These are phyloP conservation scores for Coelopa pilipes DNA, from an alignment of 2,888 invertebrate genomes.

Conservation along the genomic window DNA sequence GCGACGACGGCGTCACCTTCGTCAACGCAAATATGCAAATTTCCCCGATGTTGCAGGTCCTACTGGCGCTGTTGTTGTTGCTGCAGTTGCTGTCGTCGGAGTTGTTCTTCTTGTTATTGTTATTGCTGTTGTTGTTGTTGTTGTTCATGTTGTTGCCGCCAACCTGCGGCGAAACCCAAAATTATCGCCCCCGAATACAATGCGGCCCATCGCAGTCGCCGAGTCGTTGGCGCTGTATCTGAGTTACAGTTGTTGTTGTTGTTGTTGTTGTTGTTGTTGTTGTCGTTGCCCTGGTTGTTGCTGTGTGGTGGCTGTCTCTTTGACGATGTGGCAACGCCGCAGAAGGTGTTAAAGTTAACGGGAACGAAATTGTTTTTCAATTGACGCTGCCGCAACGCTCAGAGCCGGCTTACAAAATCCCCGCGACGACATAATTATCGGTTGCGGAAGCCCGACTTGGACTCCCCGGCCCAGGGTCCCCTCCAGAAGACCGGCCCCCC, in stretches of 20 bases:
- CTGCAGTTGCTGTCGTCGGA: conserved; percentile 13
- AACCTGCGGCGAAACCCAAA: conserved; percentile 24
- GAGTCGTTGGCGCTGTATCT: neutral
- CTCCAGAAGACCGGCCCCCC: no score
- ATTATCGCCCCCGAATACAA: conserved; percentile 27
- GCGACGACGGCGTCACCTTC: conserved; percentile 16
- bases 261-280: neutral
- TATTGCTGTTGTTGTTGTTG: no score
- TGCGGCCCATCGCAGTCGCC: neutral
- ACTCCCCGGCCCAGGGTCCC: no score
- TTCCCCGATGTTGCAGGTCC: neutral
- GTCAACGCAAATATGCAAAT: conserved; percentile 21
- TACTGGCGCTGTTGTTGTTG: conserved; percentile 40
- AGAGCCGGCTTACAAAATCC: conserved; percentile 28
- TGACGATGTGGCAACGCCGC: no score
- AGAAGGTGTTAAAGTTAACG: conserved; percentile 38
- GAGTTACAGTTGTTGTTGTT: no score
- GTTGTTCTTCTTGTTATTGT: no score
- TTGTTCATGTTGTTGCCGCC: neutral
- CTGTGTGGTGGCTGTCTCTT: conserved; percentile 9
- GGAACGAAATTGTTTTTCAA: conserved; percentile 38
- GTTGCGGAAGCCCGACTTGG: neutral
- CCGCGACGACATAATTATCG: conserved; percentile 25
- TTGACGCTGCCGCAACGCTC: conserved; percentile 34
- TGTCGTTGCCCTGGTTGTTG: no score